Percentiles rank a stretch among this genome's conserved stretches.
Conservation (phyloP, 2,888 invertebrate genomes). For the Rhabditoides inermis region DNA sequence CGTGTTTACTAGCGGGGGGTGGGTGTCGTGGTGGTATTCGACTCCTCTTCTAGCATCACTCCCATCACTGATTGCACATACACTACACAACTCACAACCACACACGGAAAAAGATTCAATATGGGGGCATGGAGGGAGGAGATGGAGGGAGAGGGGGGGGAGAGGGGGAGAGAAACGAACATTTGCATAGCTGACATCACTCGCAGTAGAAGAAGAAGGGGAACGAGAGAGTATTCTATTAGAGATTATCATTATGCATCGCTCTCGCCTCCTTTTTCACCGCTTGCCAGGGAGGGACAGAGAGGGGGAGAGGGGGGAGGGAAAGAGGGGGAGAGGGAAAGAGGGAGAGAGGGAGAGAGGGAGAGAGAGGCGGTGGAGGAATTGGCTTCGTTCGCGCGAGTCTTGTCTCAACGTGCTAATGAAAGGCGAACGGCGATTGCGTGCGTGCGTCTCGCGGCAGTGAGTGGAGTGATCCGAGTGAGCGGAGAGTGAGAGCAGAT, state of each 20-base stretch:
- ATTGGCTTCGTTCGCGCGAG: too few relatives aligned
- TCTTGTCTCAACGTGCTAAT: neutral
- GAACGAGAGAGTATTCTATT: conserved; percentile 1
- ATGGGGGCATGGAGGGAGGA: neutral
- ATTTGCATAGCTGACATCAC: conserved; percentile 8
- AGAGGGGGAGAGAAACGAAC: conserved; percentile 9
- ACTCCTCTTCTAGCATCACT: neutral
- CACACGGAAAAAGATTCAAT: neutral
- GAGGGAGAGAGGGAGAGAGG: neutral
- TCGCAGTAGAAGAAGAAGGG: conserved; percentile 5
- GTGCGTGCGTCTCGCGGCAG: neutral
- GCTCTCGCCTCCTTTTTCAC: too few relatives aligned
- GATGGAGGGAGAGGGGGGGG: neutral
- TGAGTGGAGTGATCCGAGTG: neutral
- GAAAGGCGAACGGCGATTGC: neutral
- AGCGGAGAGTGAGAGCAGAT: neutral
- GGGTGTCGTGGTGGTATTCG: neutral
- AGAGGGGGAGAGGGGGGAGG: conserved; percentile 6
- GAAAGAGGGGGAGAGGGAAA: conserved; percentile 3
- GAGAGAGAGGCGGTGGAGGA: neutral
- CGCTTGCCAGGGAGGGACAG: conserved; percentile 7
- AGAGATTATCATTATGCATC: too few relatives aligned
- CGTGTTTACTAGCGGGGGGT: too few relatives aligned
- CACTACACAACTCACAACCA: conserved; percentile 11
- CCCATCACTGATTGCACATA: neutral